Percentiles rank a stretch among this genome's conserved stretches.
phyloP scores from a whole-genome alignment of 2,797 vertebrate species.

The Chaetodon trifasciatus region DNA sequence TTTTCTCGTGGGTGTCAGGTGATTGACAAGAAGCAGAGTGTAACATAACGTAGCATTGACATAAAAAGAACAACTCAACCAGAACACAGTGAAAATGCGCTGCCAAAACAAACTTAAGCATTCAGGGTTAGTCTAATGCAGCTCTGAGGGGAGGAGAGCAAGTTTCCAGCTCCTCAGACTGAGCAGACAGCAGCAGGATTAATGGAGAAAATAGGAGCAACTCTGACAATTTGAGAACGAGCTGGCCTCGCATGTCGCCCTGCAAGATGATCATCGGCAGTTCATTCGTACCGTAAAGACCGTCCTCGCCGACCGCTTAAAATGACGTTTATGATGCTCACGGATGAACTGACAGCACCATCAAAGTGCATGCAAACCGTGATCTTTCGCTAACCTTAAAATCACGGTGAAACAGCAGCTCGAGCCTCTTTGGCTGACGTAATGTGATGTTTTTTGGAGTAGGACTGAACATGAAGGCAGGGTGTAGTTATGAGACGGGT shows the following conservation, averaged over 20 bases:
- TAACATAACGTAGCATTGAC: constrained; percentile 9
- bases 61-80: constrained; percentile 5
- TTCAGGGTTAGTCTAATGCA: constrained; percentile 31
- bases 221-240: not conserved
- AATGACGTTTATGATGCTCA: not conserved
- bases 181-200: constrained; percentile 9
- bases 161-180: constrained; percentile 25
- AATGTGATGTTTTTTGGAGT: not conserved
- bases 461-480: too few relatives aligned
- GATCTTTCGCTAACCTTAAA: not conserved
- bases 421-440: not conserved
- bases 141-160: constrained; percentile 5
- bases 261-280: not conserved
- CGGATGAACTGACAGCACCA: not conserved
- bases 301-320: not conserved
- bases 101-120: constrained; percentile 37
- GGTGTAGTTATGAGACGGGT: not conserved
- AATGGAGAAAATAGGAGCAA: not conserved
- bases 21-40: constrained; percentile 49
- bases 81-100: not conserved
- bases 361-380: not conserved
- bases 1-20: constrained; percentile 6
- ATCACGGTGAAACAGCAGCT: not conserved
- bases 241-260: not conserved
- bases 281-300: not conserved